A percentile compares a stretch with the other conserved stretches of the same genome.
These are phyloP conservation scores for Tautogolabrus adspersus DNA, from an alignment of 2,113 vertebrate genomes.

Conservation along the genomic window DNA sequence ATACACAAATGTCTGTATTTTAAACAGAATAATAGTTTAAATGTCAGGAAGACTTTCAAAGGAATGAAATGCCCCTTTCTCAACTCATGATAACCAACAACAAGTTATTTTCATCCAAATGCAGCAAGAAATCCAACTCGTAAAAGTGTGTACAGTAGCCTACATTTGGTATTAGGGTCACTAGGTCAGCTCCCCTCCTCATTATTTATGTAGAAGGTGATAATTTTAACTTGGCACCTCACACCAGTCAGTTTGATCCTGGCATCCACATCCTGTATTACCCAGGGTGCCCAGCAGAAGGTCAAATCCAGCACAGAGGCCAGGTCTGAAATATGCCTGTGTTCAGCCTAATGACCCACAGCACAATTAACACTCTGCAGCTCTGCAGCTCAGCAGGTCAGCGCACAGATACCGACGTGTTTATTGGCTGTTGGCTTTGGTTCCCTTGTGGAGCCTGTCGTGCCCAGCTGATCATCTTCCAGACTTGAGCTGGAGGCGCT, in stretches of 20 bases:
- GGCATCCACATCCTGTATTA: conserved; percentile 39
- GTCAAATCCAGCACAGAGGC: conserved; percentile 52
- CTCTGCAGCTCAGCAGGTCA: conserved; percentile 70
- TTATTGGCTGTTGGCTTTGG: conserved; percentile 72
- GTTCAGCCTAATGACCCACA: conserved; percentile 75
- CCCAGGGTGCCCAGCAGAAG: conserved; percentile 63
- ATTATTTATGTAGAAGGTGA: conserved; percentile 55
- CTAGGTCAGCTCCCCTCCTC: conserved; percentile 60
- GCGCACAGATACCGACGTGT: conserved; percentile 55
- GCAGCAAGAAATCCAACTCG: not conserved
- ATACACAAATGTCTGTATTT: no score
- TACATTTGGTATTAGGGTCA: conserved; percentile 44
- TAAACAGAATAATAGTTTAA: no score
- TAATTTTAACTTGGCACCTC: conserved; percentile 55
- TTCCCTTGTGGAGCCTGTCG: conserved; percentile 35
- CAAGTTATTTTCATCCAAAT: not conserved
- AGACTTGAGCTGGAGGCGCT: conserved; percentile 71
- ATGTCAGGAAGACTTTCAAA: no score
- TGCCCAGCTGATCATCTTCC: conserved; percentile 74
- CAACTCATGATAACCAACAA: not conserved
- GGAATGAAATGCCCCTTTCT: not conserved
- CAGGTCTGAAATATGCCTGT: conserved; percentile 63
- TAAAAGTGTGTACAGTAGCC: not conserved
- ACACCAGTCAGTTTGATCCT: conserved; percentile 50
- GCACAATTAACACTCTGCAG: conserved; percentile 77